phyloP scores from a whole-genome alignment of 2,113 vertebrate genomes.

The Scortum barcoo region DNA sequence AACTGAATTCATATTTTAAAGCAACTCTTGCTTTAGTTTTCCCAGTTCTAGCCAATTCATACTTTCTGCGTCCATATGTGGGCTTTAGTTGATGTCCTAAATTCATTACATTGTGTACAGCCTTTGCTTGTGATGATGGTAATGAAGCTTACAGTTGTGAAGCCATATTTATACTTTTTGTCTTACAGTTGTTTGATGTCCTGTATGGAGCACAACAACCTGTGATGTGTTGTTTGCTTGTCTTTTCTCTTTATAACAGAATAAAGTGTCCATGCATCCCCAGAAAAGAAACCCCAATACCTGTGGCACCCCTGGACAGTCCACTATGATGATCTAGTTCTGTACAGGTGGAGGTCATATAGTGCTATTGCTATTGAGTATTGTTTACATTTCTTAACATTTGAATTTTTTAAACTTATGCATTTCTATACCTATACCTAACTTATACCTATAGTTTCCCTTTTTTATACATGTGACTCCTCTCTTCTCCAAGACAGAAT shows the following conservation, averaged over 20 bases:
- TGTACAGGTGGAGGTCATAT: neutral
- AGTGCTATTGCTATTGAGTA: neutral
- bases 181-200: neutral
- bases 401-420: no score
- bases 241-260: slow-evolving; percentile 25
- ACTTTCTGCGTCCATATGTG: no score
- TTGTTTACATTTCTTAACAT: neutral
- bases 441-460: neutral
- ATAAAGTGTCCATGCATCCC: slow-evolving; percentile 35
- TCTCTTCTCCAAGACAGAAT: neutral
- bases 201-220: neutral
- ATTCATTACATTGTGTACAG: no score
- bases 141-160: neutral
- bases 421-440: no score
- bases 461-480: neutral
- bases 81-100: no score
- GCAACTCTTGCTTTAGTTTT: neutral
- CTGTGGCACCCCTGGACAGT: neutral
- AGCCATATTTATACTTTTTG: neutral
- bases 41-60: no score
- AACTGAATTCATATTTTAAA: neutral
- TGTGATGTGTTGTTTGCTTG: neutral
- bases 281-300: neutral
- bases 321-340: slow-evolving; percentile 13
- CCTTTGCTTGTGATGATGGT: neutral